Conservation (phyloP, 2,113 vertebrate species). For the Leucoraja erinaceus region DNA sequence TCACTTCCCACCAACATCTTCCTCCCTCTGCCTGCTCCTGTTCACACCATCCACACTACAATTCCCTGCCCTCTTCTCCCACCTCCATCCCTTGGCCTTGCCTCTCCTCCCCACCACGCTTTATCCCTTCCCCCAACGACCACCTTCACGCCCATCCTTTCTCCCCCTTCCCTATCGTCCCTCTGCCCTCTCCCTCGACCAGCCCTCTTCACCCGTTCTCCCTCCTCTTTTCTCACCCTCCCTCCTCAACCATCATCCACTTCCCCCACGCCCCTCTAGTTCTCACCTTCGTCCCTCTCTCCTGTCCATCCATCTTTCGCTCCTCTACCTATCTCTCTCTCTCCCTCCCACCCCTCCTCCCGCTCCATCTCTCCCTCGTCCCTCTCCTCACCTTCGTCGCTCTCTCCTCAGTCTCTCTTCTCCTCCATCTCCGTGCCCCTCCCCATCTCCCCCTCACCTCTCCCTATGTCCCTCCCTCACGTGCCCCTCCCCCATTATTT, state of each 20-base stretch:
- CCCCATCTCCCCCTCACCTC: neutral
- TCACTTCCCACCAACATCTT: neutral
- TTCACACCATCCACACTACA: too few species aligned
- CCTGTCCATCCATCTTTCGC: neutral
- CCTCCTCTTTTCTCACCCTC: too few species aligned
- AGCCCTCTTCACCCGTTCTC: too few species aligned
- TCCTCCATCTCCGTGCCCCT: neutral
- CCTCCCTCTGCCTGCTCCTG: too few species aligned
- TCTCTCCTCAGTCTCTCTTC: too few species aligned
- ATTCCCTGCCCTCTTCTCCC: too few species aligned
- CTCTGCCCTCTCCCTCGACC: too few species aligned
- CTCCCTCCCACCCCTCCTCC: neutral
- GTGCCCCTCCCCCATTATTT: neutral
- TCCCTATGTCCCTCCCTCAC: neutral
- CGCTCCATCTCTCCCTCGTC: neutral
- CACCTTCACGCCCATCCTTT: too few species aligned
- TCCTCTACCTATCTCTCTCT: neutral
- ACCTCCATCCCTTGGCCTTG: too few species aligned
- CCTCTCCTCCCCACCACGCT: neutral
- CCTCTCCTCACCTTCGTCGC: neutral
- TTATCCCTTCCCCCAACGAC: neutral
- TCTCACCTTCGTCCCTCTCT: neutral
- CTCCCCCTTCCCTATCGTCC: too few species aligned
- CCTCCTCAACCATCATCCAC: too few species aligned
- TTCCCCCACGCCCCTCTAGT: too few species aligned